phyloP scores from a whole-genome alignment of 92 coral and sea anemone genomes.

The Actinernus sp. region DNA sequence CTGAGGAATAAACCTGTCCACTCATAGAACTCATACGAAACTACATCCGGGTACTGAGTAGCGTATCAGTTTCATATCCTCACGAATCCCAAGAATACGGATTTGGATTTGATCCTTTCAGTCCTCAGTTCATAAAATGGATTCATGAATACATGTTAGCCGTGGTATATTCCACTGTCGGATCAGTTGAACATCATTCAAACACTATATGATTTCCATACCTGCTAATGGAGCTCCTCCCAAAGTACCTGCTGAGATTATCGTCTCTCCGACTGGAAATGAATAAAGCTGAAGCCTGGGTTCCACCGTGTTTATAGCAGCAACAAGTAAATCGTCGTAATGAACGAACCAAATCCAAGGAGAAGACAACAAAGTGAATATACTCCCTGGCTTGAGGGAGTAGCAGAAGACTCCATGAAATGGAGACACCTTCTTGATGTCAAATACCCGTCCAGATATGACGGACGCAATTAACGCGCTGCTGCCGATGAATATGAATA shows the following conservation, averaged over 20 bases:
- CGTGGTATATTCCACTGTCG: no score
- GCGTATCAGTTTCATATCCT: no score
- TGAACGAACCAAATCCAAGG: conserved; percentile 6
- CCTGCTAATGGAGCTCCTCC: conserved; percentile 21
- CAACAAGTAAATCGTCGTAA: conserved; percentile 7
- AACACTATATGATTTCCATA: no score
- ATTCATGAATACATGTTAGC: no score
- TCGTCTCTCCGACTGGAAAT: conserved; percentile 12
- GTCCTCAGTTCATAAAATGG: no score
- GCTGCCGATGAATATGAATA: conserved; percentile 3
- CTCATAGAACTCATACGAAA: no score
- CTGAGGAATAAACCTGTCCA: no score
- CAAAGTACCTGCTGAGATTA: conserved; percentile 8
- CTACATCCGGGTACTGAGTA: no score
- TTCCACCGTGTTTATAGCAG: conserved; percentile 10
- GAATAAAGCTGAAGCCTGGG: conserved; percentile 11
- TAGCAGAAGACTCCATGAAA: conserved; percentile 8
- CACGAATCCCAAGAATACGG: no score
- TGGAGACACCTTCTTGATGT: conserved; percentile 5
- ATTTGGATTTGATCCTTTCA: no score
- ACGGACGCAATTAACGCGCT: background rate
- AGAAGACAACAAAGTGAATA: conserved; percentile 1
- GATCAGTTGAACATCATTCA: no score
- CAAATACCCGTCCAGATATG: conserved; percentile 5
- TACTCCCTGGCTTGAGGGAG: background rate